These are phyloP conservation scores for Hippopotamus amphibius DNA, from an alignment of 2,113 vertebrate species.

Conservation along the genomic window DNA sequence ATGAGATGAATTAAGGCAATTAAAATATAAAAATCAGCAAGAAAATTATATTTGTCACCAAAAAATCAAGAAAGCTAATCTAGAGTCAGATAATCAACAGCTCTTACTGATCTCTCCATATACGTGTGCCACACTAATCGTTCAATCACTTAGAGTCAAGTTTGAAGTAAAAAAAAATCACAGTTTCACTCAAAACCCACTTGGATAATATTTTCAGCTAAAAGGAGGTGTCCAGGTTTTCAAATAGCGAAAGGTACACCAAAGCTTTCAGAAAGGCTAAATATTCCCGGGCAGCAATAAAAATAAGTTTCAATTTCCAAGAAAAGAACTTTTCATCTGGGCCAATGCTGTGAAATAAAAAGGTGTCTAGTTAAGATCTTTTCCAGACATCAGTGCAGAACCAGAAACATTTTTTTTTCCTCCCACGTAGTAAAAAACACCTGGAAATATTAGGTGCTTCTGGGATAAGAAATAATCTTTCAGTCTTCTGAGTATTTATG, in stretches of 20 bases:
- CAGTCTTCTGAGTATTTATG: conserved; percentile 49
- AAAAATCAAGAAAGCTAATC: background rate
- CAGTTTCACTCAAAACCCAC: conserved; percentile 42
- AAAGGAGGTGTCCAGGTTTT: conserved; percentile 36
- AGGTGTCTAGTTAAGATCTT: conserved; percentile 68
- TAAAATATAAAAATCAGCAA: conserved; percentile 1
- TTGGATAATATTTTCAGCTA: conserved; percentile 49
- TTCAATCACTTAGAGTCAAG: conserved; percentile 8
- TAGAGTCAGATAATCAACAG: background rate
- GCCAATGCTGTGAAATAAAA: conserved; percentile 65
- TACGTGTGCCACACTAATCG: background rate
- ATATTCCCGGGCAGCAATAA: conserved; percentile 76
- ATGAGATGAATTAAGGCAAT: background rate
- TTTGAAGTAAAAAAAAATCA: conserved; percentile 12
- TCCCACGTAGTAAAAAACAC: conserved; percentile 74
- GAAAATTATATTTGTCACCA: conserved; percentile 14
- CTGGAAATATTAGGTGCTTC: conserved; percentile 64
- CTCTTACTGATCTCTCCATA: background rate
- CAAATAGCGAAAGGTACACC: conserved; percentile 53
- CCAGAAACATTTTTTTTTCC: conserved; percentile 47
- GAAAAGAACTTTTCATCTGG: conserved; percentile 67
- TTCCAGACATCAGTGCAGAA: conserved; percentile 68
- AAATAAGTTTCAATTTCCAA: conserved; percentile 79
- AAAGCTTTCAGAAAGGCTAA: conserved; percentile 57
- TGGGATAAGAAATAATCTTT: conserved; percentile 55